phyloP scores from a whole-genome alignment of 2,888 invertebrate species.

The Megastigmus dorsalis region DNA sequence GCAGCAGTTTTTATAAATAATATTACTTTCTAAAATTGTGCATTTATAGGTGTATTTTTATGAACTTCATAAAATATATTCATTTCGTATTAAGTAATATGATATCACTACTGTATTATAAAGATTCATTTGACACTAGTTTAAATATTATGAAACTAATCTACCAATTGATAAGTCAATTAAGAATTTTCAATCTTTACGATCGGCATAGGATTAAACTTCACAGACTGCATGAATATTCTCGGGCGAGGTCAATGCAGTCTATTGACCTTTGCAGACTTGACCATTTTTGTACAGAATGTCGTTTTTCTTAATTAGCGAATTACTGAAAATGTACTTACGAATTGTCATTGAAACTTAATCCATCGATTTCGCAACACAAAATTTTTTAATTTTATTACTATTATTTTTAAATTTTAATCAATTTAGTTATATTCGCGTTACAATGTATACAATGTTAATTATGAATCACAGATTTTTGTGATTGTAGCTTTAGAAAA shows the following conservation, averaged over 20 bases:
- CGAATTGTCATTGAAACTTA: no score
- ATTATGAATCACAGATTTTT: not conserved
- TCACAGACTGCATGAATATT: conserved; percentile 7
- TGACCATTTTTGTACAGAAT: not conserved
- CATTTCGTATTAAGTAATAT: not conserved
- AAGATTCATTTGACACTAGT: not conserved
- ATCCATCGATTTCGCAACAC: no score
- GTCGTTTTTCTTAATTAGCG: not conserved
- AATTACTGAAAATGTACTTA: no score
- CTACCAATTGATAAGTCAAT: conserved; percentile 6
- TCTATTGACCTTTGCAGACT: conserved; percentile 18
- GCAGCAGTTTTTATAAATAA: no score
- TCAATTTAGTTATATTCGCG: no score
- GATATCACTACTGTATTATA: no score
- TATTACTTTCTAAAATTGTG: no score
- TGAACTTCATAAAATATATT: not conserved
- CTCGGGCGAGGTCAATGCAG: conserved; percentile 15
- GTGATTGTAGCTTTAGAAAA: no score
- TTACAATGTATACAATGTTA: not conserved
- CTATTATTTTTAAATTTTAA: not conserved
- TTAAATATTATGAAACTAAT: no score
- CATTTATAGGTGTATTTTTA: not conserved
- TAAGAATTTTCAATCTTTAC: not conserved
- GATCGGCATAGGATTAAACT: not conserved
- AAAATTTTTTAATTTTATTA: not conserved